These are phyloP conservation scores for Aratinga solstitialis DNA, from an alignment of 2,797 vertebrate species.

Conservation along the genomic window DNA sequence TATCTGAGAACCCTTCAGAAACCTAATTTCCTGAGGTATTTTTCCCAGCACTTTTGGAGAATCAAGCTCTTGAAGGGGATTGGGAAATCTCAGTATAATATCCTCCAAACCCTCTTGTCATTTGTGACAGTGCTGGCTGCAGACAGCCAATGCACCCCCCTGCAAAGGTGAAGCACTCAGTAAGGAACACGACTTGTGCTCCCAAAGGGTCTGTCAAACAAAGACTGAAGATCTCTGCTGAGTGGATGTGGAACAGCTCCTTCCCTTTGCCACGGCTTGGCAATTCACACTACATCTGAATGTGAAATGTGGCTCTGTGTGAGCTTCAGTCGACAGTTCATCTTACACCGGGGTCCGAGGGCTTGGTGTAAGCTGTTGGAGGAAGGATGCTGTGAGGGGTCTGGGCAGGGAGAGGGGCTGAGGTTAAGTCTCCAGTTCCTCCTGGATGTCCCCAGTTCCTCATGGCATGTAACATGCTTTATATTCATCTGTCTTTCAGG, in stretches of 20 bases:
- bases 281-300: fast-evolving
- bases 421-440: neutral
- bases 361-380: neutral
- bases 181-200: neutral
- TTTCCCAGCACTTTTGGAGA: neutral
- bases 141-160: neutral
- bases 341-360: fast-evolving
- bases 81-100: neutral
- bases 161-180: neutral
- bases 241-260: neutral
- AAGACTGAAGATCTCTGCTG: neutral
- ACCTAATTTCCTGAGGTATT: neutral
- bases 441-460: neutral
- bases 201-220: neutral
- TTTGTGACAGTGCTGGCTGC: neutral
- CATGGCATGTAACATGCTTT: neutral
- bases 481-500: neutral
- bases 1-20: neutral
- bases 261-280: neutral
- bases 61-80: neutral
- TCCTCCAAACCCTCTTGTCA: neutral
- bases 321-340: neutral
- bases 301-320: neutral
- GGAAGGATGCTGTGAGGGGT: neutral
- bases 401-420: neutral